These are phyloP conservation scores for Dermatophagoides farinae DNA, from an alignment of 1,140 invertebrate genomes.

Conservation along the genomic window DNA sequence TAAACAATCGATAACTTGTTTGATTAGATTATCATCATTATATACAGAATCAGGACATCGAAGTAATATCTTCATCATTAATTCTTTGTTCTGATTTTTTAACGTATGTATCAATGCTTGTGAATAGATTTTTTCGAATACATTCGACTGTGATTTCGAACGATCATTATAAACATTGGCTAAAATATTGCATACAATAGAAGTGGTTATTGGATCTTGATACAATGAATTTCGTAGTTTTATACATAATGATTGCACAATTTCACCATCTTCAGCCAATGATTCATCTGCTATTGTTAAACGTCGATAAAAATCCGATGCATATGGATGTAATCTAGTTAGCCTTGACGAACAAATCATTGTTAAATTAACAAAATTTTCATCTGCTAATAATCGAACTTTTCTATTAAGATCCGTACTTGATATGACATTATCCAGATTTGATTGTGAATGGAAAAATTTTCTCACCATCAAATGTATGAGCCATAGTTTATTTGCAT, in stretches of 20 bases:
- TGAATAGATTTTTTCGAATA: slow-evolving; percentile 2
- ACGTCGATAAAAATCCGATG: too few relatives aligned
- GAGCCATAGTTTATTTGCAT: too few relatives aligned
- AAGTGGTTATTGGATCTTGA: neutral
- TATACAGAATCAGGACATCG: neutral
- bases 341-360: too few relatives aligned
- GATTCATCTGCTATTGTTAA: too few relatives aligned
- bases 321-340: too few relatives aligned
- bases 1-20: neutral
- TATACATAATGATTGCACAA: neutral
- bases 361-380: too few relatives aligned
- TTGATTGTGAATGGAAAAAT: too few relatives aligned
- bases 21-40: neutral
- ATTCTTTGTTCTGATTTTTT: slow-evolving; percentile 3
- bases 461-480: too few relatives aligned
- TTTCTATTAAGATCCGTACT: too few relatives aligned
- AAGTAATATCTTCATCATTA: neutral
- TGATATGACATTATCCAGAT: too few relatives aligned
- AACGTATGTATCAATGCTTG: slow-evolving; percentile 7
- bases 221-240: slow-evolving; percentile 2
- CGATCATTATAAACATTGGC: neutral
- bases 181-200: neutral
- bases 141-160: neutral
- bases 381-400: too few relatives aligned
- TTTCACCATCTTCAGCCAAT: neutral